A percentile compares a stretch with the other conserved stretches of the same genome.
Conservation (phyloP, 2,113 vertebrate species). For the Baryphthengus martii region DNA sequence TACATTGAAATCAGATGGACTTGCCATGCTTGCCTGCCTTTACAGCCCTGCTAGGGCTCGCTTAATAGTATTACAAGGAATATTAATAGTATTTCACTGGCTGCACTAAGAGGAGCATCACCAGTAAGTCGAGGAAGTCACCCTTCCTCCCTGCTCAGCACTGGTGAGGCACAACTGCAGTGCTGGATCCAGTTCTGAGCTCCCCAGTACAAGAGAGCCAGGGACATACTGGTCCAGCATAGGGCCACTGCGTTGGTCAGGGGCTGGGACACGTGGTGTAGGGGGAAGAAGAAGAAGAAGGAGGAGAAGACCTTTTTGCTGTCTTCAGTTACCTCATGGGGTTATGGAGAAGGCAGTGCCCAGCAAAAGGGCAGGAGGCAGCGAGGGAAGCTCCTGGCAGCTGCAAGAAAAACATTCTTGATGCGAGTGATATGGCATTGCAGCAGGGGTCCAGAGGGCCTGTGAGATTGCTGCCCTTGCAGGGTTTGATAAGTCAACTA, state of each 20-base stretch:
- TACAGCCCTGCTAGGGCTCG: background rate
- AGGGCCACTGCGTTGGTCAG: background rate
- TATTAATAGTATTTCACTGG: background rate
- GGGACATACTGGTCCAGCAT: background rate
- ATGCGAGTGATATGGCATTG: accelerated
- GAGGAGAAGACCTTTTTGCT: background rate
- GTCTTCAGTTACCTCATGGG: background rate
- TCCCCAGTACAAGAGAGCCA: background rate
- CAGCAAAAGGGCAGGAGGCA: background rate
- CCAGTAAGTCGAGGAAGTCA: background rate
- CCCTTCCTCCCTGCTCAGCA: background rate
- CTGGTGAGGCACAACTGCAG: background rate
- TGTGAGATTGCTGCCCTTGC: background rate
- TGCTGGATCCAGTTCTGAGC: background rate
- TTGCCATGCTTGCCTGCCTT: background rate
- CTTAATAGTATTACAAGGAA: background rate
- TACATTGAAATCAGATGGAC: background rate
- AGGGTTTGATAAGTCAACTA: background rate
- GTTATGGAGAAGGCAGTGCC: background rate
- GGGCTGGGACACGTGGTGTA: accelerated
- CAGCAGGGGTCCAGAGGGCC: background rate
- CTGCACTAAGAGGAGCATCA: background rate
- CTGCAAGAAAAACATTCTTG: background rate
- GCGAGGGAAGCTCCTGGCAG: accelerated
- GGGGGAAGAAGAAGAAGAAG: background rate